A percentile compares a stretch with the other conserved stretches of the same genome.
Conservation (phyloP, 1,140 invertebrate species). For the Zaprionus africanus region DNA sequence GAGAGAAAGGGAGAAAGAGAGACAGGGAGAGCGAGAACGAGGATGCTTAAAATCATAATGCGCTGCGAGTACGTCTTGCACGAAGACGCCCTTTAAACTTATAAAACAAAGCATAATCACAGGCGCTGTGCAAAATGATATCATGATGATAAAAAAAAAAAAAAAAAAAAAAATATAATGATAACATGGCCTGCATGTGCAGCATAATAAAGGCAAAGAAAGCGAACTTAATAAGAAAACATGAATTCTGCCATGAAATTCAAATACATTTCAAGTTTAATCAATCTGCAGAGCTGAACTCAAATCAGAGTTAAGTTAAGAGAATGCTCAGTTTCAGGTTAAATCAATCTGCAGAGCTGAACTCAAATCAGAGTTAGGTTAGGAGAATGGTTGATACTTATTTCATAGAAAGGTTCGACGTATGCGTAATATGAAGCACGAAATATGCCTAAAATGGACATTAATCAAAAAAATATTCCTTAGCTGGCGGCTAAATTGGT, state of each 20-base stretch:
- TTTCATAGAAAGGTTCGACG: too few relatives aligned
- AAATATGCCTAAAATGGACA: slow-evolving; percentile 10
- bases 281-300: too few relatives aligned
- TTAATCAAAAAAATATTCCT: slow-evolving; percentile 31
- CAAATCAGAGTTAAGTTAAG: too few relatives aligned
- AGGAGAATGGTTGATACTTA: too few relatives aligned
- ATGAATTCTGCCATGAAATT: neutral
- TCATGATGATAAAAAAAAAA: too few relatives aligned
- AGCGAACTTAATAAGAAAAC: neutral
- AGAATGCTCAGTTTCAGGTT: too few relatives aligned
- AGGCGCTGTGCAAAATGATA: neutral
- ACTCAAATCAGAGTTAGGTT: too few relatives aligned
- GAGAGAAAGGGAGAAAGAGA: neutral
- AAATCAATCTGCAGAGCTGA: too few relatives aligned
- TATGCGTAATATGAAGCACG: slow-evolving; percentile 19
- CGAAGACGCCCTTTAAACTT: slow-evolving; percentile 31
- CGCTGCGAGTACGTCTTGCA: slow-evolving; percentile 24
- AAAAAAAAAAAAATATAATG: too few relatives aligned
- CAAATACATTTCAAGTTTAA: too few relatives aligned
- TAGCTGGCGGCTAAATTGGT: neutral
- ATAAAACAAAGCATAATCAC: slow-evolving; percentile 11
- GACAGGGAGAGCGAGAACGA: neutral
- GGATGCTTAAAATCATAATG: slow-evolving; percentile 38
- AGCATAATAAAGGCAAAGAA: neutral
- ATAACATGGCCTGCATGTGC: slow-evolving; percentile 5